Evolutionary conservation across 2,888 invertebrate genomes (phyloP), one percentile per base, ranked within the genome.

Genomic region (Phyllotreta cruciferae): DNA sequence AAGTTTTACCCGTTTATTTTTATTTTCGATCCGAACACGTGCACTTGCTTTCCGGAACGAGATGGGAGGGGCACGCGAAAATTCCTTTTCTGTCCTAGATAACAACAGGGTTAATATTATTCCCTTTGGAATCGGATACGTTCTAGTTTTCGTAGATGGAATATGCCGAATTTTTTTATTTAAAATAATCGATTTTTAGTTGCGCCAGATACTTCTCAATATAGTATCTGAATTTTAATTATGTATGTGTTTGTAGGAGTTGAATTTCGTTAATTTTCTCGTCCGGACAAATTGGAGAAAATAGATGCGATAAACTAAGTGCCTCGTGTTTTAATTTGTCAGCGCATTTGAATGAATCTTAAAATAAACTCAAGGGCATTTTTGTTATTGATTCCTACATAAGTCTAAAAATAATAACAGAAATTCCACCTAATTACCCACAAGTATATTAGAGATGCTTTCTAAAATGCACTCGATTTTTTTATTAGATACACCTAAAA

Each of bases 1-100:
- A 41, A 56, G 52, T 66, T 61, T 39, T 50, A 54, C 61, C 60
- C 39, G 55, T 57, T 60, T 60, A 50, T 50, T 58, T 58, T 52
- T 38, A 42, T 42, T 34, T 41, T 44, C 56, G 41, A 24, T 24
- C 24, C 24, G 24, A 24, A 24, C 60, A 52, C 52, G 60, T 53
- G 57, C 35, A n/a, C 36, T 13, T 10, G 24, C 24, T 4, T 24
- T 24, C 24, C 24, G 24, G 24, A 24, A 44, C 3, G 52, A 45
- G 13, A 49, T 49, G 56, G 49, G 55, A 56, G 42, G 39, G 49
- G 41, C 49, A 6, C 24, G 34, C 47, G 47, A 47, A 47, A 47
- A 47, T 47, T 47, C 47, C 9, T n/a, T 47, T 4, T 14, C 47
- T 47, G 8, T 44, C 7, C 24, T 24, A 24, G 24, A 24, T 24